Conservation (phyloP, 2,113 vertebrate genomes). For the Struthio camelus region DNA sequence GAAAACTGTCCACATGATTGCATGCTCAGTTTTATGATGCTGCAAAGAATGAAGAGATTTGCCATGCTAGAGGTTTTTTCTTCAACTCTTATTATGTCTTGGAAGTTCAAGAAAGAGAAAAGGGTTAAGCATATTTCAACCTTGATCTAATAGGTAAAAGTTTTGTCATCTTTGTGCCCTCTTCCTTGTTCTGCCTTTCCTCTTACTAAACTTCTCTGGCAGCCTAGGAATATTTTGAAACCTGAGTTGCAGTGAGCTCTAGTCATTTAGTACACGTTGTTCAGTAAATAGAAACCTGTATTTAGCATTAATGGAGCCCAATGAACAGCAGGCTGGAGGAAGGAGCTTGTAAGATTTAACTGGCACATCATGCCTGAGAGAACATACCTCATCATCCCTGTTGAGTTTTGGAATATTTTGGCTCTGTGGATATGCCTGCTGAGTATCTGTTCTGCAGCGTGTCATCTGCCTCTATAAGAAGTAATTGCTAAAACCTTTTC, state of each 20-base stretch:
- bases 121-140: neutral
- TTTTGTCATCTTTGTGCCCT: neutral
- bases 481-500: neutral
- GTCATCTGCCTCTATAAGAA: neutral
- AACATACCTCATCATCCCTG: neutral
- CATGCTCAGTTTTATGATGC: neutral
- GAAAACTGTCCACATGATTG: neutral
- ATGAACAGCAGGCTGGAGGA: neutral
- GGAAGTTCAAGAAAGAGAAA: neutral
- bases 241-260: neutral
- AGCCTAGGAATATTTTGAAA: neutral
- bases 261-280: neutral
- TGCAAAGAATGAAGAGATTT: neutral
- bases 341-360: neutral
- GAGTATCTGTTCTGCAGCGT: neutral
- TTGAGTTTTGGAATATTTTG: neutral
- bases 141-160: neutral
- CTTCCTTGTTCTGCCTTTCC: neutral
- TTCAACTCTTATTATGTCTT: neutral
- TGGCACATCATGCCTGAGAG: neutral
- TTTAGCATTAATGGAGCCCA: neutral
- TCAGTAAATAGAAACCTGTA: neutral
- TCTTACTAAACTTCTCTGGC: neutral
- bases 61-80: accelerated
- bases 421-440: neutral